Evolutionary conservation across 2,888 invertebrate genomes (phyloP).

Genomic region (Frankliniella fusca): DNA sequence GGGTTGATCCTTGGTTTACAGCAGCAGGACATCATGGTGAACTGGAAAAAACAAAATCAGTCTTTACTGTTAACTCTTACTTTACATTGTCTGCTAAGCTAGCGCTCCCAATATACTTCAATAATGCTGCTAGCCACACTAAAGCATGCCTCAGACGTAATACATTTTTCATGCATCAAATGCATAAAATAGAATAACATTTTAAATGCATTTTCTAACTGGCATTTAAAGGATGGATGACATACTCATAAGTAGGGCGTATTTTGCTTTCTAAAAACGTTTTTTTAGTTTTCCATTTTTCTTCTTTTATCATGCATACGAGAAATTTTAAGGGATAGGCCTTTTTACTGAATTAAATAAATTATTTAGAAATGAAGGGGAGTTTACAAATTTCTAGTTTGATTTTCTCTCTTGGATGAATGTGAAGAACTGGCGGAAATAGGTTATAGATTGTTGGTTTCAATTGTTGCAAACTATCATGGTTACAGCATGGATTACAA

Average conservation of each 20-base stretch:
- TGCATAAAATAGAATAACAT: background rate
- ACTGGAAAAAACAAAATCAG: background rate
- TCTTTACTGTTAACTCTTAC: background rate
- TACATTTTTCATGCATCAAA: background rate
- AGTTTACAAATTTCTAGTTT: constrained; percentile 13
- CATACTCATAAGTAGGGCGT: too few relatives aligned
- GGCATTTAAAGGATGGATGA: too few relatives aligned
- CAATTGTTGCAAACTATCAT: constrained; percentile 32
- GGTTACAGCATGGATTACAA: constrained; percentile 33
- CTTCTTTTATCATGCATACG: too few relatives aligned
- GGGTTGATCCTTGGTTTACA: background rate
- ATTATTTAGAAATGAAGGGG: background rate
- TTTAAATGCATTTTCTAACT: background rate
- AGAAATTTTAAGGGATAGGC: too few relatives aligned
- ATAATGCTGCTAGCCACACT: too few relatives aligned
- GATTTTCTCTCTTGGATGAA: constrained; percentile 27
- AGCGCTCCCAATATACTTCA: too few relatives aligned
- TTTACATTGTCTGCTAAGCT: too few relatives aligned
- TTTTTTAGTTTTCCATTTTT: too few relatives aligned
- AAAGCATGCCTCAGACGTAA: too few relatives aligned
- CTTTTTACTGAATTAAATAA: too few relatives aligned
- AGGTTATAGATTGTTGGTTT: constrained; percentile 16
- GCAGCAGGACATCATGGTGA: background rate
- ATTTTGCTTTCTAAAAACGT: too few relatives aligned
- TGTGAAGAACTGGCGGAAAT: background rate